These are phyloP conservation scores for Novumbra hubbsi DNA, from an alignment of 2,797 vertebrate species.

Conservation along the genomic window DNA sequence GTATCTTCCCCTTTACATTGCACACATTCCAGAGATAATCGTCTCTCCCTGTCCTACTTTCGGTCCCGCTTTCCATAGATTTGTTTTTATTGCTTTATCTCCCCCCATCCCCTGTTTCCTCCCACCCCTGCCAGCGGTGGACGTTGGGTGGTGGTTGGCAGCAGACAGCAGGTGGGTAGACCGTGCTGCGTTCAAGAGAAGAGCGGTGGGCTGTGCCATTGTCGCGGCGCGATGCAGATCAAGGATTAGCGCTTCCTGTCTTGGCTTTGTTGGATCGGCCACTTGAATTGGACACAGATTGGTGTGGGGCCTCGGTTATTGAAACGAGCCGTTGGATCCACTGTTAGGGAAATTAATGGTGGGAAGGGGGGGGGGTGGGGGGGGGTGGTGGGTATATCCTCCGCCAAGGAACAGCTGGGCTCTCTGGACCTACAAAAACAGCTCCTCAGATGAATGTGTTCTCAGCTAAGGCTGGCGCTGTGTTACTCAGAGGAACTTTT, in stretches of 20 bases:
- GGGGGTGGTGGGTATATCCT: conserved; percentile 20
- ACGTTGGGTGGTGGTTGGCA: conserved; percentile 61
- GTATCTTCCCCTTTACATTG: too few relatives aligned
- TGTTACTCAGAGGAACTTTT: neutral
- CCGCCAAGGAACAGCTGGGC: conserved; percentile 49
- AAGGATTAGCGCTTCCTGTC: conserved; percentile 80
- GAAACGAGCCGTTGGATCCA: conserved; percentile 45
- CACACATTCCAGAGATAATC: neutral
- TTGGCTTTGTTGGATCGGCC: conserved; percentile 72
- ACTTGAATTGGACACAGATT: conserved; percentile 74
- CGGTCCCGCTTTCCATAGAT: neutral
- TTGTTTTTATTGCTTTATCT: conserved; percentile 3
- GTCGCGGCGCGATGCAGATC: conserved; percentile 72
- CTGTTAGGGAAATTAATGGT: conserved; percentile 55
- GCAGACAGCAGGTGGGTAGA: conserved; percentile 56
- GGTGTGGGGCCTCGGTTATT: conserved; percentile 30
- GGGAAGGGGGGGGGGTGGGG: conserved; percentile 15
- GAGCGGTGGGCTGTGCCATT: conserved; percentile 61
- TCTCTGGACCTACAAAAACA: conserved; percentile 25
- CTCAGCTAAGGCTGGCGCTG: neutral
- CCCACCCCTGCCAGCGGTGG: conserved; percentile 26
- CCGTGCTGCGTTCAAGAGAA: conserved; percentile 29
- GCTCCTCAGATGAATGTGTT: conserved; percentile 1
- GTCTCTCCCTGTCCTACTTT: neutral
- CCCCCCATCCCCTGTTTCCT: neutral